Evolutionary conservation across 2,797 vertebrate genomes (phyloP).

Genomic region (Menidia menidia): DNA sequence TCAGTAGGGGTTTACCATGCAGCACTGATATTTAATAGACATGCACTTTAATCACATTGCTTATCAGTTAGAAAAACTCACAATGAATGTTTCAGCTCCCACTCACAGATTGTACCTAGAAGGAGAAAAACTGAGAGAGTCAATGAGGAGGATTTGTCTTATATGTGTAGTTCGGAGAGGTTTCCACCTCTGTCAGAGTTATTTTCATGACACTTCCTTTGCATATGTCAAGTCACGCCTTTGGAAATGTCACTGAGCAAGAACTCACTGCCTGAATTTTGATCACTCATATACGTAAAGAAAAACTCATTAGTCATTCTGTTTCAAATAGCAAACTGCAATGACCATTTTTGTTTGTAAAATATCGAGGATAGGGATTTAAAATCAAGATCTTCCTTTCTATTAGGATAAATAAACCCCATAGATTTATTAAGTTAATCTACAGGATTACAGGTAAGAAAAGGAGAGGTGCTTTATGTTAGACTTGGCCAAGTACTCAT

Average conservation of each 20-base stretch:
- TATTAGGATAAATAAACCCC: constrained; percentile 30
- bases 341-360: constrained; percentile 39
- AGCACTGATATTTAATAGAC: constrained; percentile 54
- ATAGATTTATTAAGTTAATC: constrained; percentile 51
- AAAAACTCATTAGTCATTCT: constrained; percentile 37
- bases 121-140: constrained; percentile 39
- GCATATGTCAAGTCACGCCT: constrained; percentile 80
- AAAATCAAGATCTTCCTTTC: constrained; percentile 45
- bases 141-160: constrained; percentile 28
- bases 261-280: constrained; percentile 71
- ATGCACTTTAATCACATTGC: constrained; percentile 57
- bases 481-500: constrained; percentile 10
- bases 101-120: constrained; percentile 38
- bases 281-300: constrained; percentile 68
- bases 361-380: constrained; percentile 36
- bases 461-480: constrained; percentile 32
- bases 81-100: constrained; percentile 45
- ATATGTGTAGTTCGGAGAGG: constrained; percentile 56
- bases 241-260: constrained; percentile 77
- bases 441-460: constrained; percentile 37
- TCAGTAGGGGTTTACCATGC: constrained; percentile 46
- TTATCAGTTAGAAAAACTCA: constrained; percentile 61
- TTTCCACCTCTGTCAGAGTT: constrained; percentile 59
- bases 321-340: constrained; percentile 42
- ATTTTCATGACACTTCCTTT: constrained; percentile 62